A percentile compares a stretch with the other conserved stretches of the same genome.
phyloP scores from a whole-genome alignment of 2,113 vertebrate genomes.

The Nothocercus nigrocapillus region DNA sequence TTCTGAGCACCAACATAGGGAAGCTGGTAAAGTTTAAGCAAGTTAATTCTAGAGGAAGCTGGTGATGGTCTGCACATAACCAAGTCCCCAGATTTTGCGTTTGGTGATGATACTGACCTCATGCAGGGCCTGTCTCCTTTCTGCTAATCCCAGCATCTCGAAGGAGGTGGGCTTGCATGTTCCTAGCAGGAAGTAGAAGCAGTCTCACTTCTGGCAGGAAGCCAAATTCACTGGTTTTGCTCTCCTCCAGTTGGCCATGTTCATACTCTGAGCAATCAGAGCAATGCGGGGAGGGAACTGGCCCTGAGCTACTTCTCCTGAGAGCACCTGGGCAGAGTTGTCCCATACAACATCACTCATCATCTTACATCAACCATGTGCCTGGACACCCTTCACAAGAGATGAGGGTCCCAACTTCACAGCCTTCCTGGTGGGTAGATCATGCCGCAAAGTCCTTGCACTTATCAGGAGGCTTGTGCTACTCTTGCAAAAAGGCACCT shows the following conservation, averaged over 20 bases:
- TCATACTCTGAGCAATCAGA: not conserved
- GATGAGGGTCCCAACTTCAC: fast-evolving
- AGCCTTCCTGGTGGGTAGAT: not conserved
- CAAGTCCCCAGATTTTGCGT: fast-evolving
- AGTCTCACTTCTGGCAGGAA: not conserved
- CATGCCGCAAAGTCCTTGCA: not conserved
- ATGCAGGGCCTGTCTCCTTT: not conserved
- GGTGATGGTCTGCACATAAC: not conserved
- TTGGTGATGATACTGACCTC: not conserved
- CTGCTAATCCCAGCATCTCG: not conserved
- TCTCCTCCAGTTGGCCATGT: not conserved
- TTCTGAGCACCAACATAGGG: not conserved
- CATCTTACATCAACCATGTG: fast-evolving
- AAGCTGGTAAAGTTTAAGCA: not conserved
- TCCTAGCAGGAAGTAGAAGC: not conserved
- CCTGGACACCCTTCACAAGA: not conserved
- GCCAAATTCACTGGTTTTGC: fast-evolving
- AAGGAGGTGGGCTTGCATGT: not conserved
- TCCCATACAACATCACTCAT: conserved; percentile 20
- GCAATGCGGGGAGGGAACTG: not conserved
- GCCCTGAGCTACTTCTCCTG: not conserved
- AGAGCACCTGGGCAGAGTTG: not conserved
- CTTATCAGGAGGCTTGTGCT: not conserved
- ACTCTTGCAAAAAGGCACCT: not conserved
- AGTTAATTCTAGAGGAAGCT: not conserved